A percentile compares a stretch with the other conserved stretches of the same genome.
Evolutionary conservation across 2,888 invertebrate species (phyloP).

Genomic region (Kuschelorhynchus macadamiae): DNA sequence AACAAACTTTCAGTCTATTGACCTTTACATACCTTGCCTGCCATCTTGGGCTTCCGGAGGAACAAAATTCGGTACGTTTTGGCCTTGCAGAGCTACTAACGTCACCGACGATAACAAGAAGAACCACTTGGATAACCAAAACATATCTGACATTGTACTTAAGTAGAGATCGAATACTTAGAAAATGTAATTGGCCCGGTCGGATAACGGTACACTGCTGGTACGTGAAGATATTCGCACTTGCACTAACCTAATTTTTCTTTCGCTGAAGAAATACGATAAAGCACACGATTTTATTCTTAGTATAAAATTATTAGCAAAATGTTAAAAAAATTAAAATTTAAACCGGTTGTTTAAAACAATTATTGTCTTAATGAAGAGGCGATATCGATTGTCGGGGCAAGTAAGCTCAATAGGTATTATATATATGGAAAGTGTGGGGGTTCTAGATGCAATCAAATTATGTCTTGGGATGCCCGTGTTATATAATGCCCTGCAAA

Average conservation of each 20-base stretch:
- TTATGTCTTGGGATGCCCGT: slow-evolving; percentile 44
- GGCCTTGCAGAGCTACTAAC: slow-evolving; percentile 72
- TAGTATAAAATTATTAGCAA: too few relatives aligned
- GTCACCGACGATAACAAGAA: slow-evolving; percentile 71
- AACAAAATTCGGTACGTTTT: slow-evolving; percentile 57
- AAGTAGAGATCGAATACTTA: slow-evolving; percentile 5
- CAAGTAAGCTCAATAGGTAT: slow-evolving; percentile 18
- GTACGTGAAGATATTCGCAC: slow-evolving; percentile 43
- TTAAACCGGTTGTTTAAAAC: slow-evolving; percentile 5
- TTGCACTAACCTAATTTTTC: slow-evolving; percentile 24
- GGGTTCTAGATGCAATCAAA: slow-evolving; percentile 35
- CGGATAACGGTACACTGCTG: slow-evolving; percentile 40
- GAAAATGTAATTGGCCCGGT: slow-evolving; percentile 34
- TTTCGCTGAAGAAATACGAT: neutral
- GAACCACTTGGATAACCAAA: slow-evolving; percentile 71
- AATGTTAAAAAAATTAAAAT: neutral
- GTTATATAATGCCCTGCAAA: slow-evolving; percentile 45
- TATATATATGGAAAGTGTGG: slow-evolving; percentile 42
- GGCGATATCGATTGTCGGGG: slow-evolving; percentile 14
- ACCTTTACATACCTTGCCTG: slow-evolving; percentile 64
- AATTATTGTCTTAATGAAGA: slow-evolving; percentile 1
- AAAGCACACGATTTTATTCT: neutral
- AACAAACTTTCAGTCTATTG: slow-evolving; percentile 32
- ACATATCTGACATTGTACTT: slow-evolving; percentile 54
- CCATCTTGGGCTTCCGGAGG: slow-evolving; percentile 56